Conservation (phyloP, 53 echinoderm and acorn worm species). For the Temnopleurus reevesii region DNA sequence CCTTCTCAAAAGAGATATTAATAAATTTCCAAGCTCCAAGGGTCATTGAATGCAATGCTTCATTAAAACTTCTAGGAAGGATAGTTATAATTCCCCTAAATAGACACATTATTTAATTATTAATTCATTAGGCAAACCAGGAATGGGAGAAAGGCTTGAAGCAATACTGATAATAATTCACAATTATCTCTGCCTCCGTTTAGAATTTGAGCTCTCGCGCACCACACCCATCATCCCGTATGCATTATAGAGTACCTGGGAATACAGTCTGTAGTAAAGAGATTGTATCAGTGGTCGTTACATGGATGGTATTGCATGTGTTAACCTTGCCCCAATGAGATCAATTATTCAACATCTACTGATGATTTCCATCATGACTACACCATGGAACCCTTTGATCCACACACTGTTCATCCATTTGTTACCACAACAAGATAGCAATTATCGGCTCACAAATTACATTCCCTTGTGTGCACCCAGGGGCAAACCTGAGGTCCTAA, state of each 20-base stretch:
- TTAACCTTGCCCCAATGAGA: constrained; percentile 27
- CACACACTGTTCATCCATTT: constrained; percentile 4
- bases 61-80: background rate
- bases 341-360: constrained; percentile 52
- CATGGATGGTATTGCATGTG: background rate
- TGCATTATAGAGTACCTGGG: constrained; percentile 21
- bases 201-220: background rate
- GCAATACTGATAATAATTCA: background rate
- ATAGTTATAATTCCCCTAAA: background rate
- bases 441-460: constrained; percentile 27
- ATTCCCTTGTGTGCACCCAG: constrained; percentile 15
- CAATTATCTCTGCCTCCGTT: constrained; percentile 1
- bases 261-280: background rate
- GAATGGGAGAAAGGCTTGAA: constrained; percentile 12
- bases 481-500: background rate
- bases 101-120: constrained; percentile 32
- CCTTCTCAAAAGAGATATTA: background rate
- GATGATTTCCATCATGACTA: constrained; percentile 40
- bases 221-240: background rate
- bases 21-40: background rate
- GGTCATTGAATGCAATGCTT: background rate
- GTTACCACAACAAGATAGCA: constrained; percentile 38
- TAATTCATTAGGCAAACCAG: background rate
- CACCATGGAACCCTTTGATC: constrained; percentile 1
- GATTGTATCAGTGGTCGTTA: background rate